Conservation (phyloP, 2,113 vertebrate species). For the Ceuthmochares aereus region DNA sequence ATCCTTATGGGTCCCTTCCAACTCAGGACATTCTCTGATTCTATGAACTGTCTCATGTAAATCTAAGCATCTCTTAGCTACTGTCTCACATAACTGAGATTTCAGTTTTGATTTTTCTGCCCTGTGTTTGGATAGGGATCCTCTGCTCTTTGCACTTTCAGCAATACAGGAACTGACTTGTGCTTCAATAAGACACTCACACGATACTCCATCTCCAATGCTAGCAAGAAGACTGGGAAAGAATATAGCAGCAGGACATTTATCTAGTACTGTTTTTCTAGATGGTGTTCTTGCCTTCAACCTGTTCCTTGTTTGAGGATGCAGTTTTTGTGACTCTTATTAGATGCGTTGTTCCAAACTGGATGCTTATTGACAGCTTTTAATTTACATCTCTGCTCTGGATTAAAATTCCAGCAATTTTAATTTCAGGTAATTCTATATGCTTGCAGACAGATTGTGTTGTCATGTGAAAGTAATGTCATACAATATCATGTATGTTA, state of each 20-base stretch:
- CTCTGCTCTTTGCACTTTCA: neutral
- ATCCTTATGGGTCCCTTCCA: too few relatives aligned
- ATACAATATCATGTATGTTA: neutral
- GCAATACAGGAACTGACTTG: neutral
- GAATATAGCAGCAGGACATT: neutral
- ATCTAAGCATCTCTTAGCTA: neutral
- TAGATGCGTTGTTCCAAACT: neutral
- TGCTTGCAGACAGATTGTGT: neutral
- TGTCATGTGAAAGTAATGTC: neutral
- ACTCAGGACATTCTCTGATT: too few relatives aligned
- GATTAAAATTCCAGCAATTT: neutral
- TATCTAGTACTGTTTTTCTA: neutral
- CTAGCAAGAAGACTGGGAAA: neutral
- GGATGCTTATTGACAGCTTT: neutral
- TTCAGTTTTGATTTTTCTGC: neutral
- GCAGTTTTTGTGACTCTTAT: neutral
- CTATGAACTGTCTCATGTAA: neutral
- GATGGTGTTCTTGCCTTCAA: neutral
- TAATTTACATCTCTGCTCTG: neutral
- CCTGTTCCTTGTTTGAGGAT: neutral
- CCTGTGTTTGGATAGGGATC: neutral
- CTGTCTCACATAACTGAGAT: neutral
- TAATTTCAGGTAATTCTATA: neutral
- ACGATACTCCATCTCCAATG: neutral
- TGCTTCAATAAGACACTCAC: neutral